Evolutionary conservation across 2,113 vertebrate species (phyloP).

Genomic region (Macquaria australasica): DNA sequence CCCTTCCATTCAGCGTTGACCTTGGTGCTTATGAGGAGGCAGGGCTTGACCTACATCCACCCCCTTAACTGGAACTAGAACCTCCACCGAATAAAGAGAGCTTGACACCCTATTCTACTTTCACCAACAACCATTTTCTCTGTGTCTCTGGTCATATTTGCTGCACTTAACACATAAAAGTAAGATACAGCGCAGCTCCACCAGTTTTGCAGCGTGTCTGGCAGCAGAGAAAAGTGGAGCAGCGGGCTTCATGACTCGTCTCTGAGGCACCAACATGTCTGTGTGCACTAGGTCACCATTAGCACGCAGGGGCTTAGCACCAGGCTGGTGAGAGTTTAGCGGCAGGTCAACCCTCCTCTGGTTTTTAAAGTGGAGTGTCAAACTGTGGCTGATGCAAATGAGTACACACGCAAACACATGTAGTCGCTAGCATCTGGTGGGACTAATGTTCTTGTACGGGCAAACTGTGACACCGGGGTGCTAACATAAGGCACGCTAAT

Average conservation of each 20-base stretch:
- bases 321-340: slow-evolving; percentile 86
- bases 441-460: slow-evolving; percentile 36
- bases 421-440: slow-evolving; percentile 57
- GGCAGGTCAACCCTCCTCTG: slow-evolving; percentile 87
- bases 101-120: slow-evolving; percentile 54
- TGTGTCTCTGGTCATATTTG: slow-evolving; percentile 34
- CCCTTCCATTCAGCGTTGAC: slow-evolving; percentile 80
- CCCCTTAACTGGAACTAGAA: slow-evolving; percentile 72
- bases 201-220: slow-evolving; percentile 17
- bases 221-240: slow-evolving; percentile 69
- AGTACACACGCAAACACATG: slow-evolving; percentile 47
- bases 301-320: slow-evolving; percentile 91
- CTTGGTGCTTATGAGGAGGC: slow-evolving; percentile 79
- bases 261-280: slow-evolving; percentile 89
- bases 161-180: slow-evolving; percentile 17
- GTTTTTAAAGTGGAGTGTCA: slow-evolving; percentile 86
- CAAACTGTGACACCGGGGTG: slow-evolving; percentile 36
- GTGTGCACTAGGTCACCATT: slow-evolving; percentile 89
- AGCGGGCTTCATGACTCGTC: slow-evolving; percentile 81
- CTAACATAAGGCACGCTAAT: slow-evolving; percentile 46
- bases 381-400: slow-evolving; percentile 83
- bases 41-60: slow-evolving; percentile 83
- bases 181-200: not conserved
- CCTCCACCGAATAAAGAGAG: slow-evolving; percentile 61
- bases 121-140: slow-evolving; percentile 31